A percentile compares a stretch with the other conserved stretches of the same genome.
These are phyloP conservation scores for Platygyra sinensis DNA, from an alignment of 64 coral and sea anemone genomes.

Conservation along the genomic window DNA sequence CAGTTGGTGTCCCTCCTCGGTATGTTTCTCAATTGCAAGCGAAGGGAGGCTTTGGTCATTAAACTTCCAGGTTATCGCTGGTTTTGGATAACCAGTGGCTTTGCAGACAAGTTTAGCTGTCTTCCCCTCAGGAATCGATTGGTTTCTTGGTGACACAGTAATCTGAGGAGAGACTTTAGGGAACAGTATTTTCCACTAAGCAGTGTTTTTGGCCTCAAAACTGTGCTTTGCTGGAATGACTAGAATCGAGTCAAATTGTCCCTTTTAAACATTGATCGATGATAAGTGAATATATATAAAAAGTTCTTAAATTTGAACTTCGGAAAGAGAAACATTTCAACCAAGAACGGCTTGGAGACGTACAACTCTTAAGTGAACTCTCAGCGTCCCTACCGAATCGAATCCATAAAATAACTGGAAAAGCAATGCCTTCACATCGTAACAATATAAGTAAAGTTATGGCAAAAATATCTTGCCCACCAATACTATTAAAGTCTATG, in stretches of 20 bases:
- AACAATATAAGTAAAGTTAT: neutral
- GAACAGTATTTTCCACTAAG: neutral
- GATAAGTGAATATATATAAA: too few species aligned
- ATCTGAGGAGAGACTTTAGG: neutral
- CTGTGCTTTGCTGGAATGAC: too few species aligned
- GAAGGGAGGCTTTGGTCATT: neutral
- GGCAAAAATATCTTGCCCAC: neutral
- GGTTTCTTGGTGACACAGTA: neutral
- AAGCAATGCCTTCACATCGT: too few species aligned
- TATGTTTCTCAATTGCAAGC: neutral
- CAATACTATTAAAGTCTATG: neutral
- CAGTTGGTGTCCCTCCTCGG: neutral
- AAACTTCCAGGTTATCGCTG: neutral
- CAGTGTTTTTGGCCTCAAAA: too few species aligned
- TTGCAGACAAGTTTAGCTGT: neutral
- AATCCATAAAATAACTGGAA: too few species aligned
- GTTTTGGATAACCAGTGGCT: conserved; percentile 2
- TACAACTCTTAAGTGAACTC: too few species aligned
- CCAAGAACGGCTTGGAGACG: too few species aligned
- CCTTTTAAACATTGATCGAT: too few species aligned
- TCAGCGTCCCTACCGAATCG: too few species aligned
- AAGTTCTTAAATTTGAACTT: too few species aligned
- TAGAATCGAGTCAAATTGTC: too few species aligned
- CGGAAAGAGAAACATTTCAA: too few species aligned
- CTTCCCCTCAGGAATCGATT: neutral